Evolutionary conservation across 2,888 invertebrate species (phyloP).

Genomic region (Acrobasis suavella): DNA sequence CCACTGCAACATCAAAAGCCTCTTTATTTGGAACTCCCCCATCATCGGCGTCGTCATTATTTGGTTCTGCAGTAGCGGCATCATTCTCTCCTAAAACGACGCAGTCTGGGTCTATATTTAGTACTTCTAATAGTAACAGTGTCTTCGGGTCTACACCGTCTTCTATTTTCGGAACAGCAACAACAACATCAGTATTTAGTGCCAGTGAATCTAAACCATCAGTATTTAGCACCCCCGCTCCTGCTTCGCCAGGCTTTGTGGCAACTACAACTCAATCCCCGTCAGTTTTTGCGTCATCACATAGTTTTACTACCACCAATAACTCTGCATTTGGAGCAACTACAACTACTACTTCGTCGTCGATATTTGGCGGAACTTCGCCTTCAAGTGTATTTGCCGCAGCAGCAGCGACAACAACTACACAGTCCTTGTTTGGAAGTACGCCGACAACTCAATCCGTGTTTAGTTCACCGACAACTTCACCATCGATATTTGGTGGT

Average conservation of each 20-base stretch:
- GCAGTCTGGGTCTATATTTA: conserved; percentile 38
- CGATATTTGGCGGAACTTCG: conserved; percentile 27
- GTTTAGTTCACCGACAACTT: conserved; percentile 31
- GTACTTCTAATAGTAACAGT: conserved; percentile 32
- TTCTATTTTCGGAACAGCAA: conserved; percentile 42
- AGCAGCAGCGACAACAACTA: conserved; percentile 33
- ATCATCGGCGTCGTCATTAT: conserved; percentile 47
- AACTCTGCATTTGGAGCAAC: conserved; percentile 32
- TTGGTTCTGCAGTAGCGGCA: conserved; percentile 41
- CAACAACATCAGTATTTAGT: conserved; percentile 33
- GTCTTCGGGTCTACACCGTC: conserved; percentile 33
- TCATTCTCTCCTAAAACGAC: conserved; percentile 27
- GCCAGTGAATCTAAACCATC: conserved; percentile 38
- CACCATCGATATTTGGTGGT: conserved; percentile 25
- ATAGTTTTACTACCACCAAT: conserved; percentile 46
- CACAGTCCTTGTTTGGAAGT: conserved; percentile 25
- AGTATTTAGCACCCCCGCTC: conserved; percentile 39
- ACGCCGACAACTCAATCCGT: conserved; percentile 25
- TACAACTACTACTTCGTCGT: conserved; percentile 37
- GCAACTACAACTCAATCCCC: conserved; percentile 30
- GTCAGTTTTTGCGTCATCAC: conserved; percentile 41
- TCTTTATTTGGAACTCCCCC: conserved; percentile 32
- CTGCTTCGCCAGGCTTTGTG: conserved; percentile 42
- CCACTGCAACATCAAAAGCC: conserved; percentile 31
- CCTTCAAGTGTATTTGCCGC: conserved; percentile 39